Evolutionary conservation across 2,113 vertebrate genomes (phyloP), one percentile per base, ranked within the genome.

Genomic region (Periophthalmodon schlosseri): DNA sequence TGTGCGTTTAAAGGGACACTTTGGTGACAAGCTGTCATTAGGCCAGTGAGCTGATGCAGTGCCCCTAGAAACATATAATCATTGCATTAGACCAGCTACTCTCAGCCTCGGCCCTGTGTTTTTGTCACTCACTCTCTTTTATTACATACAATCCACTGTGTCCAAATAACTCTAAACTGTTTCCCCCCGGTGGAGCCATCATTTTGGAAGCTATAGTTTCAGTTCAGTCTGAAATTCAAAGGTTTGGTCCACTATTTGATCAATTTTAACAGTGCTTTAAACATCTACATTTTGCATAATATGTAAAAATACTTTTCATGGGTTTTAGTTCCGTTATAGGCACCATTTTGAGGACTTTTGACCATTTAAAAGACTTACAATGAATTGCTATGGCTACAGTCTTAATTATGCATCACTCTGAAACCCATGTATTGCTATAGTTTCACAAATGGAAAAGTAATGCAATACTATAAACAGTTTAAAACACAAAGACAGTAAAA

Each of bases 31-130:
- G 96, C 95, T 97, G 96, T 96, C 96, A 98, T 99, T 96, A 97
- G 86, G 93, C 93, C 89, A 91, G 95, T 93, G 94, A 94, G 91
- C 94, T 96, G 96, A 96, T 96, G 95, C 94, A 92, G 92, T 95
- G 94, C 93, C 93, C 95, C 95, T 96, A 97, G 94, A 95, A 99
- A 96, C 96, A 93, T 97, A 93, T 95, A 96, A 98, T 99, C 96
- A 99, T 95, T 94, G 94, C 95, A 97, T 98, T 98, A 99, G 95
- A 95, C 94, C 93, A 94, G 93, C 77, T 60, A 79, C 79, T 81
- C 64, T 72, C 70, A 64, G 79, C 72, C 78, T 73, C 67, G 24
- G 18, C 73, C 78, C 61, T 80, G 83, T 69, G 84, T 72, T 44
- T 68, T 69, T 49, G 57, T 81, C 81, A 23, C 77, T 78, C 2